These are phyloP conservation scores for Lethocerus indicus DNA, from an alignment of 1,140 invertebrate species.

Conservation along the genomic window DNA sequence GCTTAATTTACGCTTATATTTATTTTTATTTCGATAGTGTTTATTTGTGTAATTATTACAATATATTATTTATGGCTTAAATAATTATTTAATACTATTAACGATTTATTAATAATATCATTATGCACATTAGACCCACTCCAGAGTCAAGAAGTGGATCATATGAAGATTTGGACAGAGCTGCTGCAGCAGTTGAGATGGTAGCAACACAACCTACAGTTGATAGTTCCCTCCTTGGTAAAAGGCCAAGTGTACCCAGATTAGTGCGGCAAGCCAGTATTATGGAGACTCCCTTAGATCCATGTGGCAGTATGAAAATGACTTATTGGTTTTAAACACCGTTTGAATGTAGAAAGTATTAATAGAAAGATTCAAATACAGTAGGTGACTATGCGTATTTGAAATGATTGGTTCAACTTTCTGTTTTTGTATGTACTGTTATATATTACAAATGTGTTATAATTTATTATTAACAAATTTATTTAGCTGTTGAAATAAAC, in stretches of 20 bases:
- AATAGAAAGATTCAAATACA: no score
- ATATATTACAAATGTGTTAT: no score
- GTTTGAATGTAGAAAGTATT: no score
- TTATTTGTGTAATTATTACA: background rate
- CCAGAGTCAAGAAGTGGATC: conserved; percentile 22
- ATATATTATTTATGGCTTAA: background rate
- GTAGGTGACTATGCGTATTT: no score
- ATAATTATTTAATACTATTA: background rate
- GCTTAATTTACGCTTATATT: background rate
- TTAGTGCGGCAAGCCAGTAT: conserved; percentile 19
- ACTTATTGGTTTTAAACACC: conserved; percentile 20
- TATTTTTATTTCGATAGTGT: background rate
- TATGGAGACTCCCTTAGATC: conserved; percentile 21
- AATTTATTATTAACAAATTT: no score
- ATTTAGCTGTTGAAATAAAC: no score
- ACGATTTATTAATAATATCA: background rate
- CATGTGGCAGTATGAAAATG: conserved; percentile 20
- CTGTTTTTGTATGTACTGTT: no score
- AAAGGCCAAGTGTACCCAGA: conserved; percentile 8
- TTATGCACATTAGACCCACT: conserved; percentile 12
- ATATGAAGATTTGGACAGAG: conserved; percentile 26
- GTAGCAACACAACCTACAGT: conserved; percentile 3
- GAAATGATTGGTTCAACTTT: no score
- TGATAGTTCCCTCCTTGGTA: conserved; percentile 4
- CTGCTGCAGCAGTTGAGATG: conserved; percentile 11